Percentiles rank a stretch among this genome's conserved stretches.
These are phyloP conservation scores for Falco cherrug DNA, from an alignment of 2,797 vertebrate species.

Conservation along the genomic window DNA sequence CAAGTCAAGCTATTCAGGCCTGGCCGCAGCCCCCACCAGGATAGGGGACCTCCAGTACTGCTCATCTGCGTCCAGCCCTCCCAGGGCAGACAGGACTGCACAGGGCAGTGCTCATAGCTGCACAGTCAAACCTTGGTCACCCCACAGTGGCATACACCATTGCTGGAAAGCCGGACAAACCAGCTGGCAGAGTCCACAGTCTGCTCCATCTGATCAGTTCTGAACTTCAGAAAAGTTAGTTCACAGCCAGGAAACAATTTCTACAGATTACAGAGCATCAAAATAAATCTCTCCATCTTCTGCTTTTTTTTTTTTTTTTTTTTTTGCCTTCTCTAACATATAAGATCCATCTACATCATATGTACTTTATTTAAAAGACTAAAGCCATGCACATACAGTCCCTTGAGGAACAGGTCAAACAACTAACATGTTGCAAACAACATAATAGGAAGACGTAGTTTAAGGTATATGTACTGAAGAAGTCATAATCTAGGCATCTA, in stretches of 20 bases:
- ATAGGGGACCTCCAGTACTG: accelerated
- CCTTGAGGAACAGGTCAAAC: background rate
- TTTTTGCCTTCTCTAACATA: background rate
- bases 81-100: background rate
- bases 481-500: background rate
- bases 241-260: background rate
- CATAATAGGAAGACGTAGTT: background rate
- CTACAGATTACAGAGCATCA: background rate
- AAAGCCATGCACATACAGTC: background rate
- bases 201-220: background rate
- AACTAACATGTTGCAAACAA: background rate
- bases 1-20: background rate
- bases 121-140: background rate
- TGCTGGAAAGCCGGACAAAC: background rate
- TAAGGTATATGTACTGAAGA: background rate
- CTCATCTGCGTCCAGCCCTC: accelerated
- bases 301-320: background rate
- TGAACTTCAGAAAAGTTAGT: background rate
- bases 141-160: background rate
- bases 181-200: background rate
- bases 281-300: background rate
- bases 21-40: background rate
- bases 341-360: background rate
- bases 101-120: too few relatives aligned
- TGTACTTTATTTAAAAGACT: background rate